A percentile compares a stretch with the other conserved stretches of the same genome.
These are phyloP conservation scores for Microplitis mediator DNA, from an alignment of 1,140 invertebrate genomes.

Conservation along the genomic window DNA sequence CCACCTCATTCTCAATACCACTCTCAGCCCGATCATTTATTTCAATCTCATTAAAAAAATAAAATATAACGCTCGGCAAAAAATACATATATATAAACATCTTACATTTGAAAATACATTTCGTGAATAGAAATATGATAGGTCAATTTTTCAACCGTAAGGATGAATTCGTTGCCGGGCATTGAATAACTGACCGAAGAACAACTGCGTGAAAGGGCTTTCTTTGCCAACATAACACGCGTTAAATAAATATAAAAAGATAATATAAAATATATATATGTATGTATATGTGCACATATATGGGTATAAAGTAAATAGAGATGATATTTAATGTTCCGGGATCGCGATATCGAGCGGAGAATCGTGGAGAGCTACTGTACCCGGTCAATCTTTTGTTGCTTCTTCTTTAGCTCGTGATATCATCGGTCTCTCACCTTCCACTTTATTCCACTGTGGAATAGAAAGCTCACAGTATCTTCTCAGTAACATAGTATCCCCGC, in stretches of 20 bases:
- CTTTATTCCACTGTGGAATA: conserved; percentile 30
- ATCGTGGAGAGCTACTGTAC: conserved; percentile 13
- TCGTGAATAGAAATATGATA: conserved; percentile 12
- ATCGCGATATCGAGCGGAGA: conserved; percentile 17
- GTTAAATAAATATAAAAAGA: not conserved
- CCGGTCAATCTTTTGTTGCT: not conserved
- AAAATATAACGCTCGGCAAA: not conserved
- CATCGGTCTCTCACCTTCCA: conserved; percentile 34
- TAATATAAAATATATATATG: too few species aligned
- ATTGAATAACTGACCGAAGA: not conserved
- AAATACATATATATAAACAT: too few species aligned
- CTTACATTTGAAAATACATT: not conserved
- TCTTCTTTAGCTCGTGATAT: conserved; percentile 13
- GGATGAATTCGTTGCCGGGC: not conserved
- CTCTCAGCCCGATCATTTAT: not conserved
- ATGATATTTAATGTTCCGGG: conserved; percentile 10
- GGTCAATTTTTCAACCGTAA: conserved; percentile 1
- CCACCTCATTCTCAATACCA: too few species aligned
- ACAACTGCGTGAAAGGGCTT: not conserved
- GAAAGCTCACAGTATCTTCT: conserved; percentile 30
- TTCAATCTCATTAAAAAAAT: not conserved
- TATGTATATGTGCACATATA: not conserved
- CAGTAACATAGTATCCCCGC: not conserved
- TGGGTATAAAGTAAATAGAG: not conserved
- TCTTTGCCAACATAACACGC: not conserved